These are phyloP conservation scores for Rhinatrema bivittatum DNA, from an alignment of 2,797 vertebrate genomes.

Conservation along the genomic window DNA sequence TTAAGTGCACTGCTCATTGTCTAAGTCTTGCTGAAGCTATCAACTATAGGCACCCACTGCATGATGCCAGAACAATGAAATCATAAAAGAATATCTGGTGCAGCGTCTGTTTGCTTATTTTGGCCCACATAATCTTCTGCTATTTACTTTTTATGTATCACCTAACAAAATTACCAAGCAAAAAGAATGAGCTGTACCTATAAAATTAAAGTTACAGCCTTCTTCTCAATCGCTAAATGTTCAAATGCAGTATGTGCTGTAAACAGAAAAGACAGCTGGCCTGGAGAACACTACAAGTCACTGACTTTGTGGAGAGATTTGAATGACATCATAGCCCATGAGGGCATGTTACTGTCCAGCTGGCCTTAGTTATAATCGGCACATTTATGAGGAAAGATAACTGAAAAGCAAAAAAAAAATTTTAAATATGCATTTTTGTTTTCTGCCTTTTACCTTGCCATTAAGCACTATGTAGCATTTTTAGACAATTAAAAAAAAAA, in stretches of 20 bases:
- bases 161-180: slow-evolving; percentile 21
- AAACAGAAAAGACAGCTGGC: slow-evolving; percentile 65
- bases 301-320: slow-evolving; percentile 55
- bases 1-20: no score
- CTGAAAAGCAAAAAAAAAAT: slow-evolving; percentile 19
- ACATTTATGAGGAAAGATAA: slow-evolving; percentile 41
- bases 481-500: no score
- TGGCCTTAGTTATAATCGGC: slow-evolving; percentile 59
- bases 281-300: slow-evolving; percentile 48
- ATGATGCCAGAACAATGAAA: no score
- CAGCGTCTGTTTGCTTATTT: no score
- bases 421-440: slow-evolving; percentile 16
- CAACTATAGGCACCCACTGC: no score
- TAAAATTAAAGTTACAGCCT: slow-evolving; percentile 37
- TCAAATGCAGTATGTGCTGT: slow-evolving; percentile 49
- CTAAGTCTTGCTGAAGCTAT: no score
- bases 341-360: slow-evolving; percentile 56
- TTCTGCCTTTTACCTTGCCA: slow-evolving; percentile 7
- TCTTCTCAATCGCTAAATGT: slow-evolving; percentile 37
- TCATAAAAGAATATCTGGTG: no score
- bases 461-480: no score
- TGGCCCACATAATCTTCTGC: no score
- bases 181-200: slow-evolving; percentile 20
- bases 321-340: slow-evolving; percentile 62
- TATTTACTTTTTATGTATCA: no score